These are phyloP conservation scores for Zoroaster sp. DNA, from an alignment of 53 echinoderm and acorn worm species.

Conservation along the genomic window DNA sequence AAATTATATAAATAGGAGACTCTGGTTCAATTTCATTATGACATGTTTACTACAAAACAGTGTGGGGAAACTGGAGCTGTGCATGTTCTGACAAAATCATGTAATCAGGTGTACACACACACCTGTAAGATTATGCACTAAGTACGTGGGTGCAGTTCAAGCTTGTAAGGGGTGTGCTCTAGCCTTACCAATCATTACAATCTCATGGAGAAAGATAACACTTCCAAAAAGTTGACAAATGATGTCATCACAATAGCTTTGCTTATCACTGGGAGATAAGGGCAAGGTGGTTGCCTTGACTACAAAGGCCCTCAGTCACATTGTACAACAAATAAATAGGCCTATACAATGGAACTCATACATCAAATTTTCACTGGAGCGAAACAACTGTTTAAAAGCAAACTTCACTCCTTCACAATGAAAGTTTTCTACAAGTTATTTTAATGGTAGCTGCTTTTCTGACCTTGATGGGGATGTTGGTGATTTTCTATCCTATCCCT, in stretches of 20 bases:
- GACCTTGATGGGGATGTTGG: no score
- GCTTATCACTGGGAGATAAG: neutral
- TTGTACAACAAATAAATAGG: neutral
- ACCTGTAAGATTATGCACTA: neutral
- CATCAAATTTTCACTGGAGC: no score
- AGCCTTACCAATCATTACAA: neutral
- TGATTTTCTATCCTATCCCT: no score
- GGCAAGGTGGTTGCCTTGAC: neutral
- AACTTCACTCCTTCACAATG: no score
- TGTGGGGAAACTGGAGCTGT: constrained; percentile 15
- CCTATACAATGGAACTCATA: no score
- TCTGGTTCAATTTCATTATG: constrained; percentile 16
- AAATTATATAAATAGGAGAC: constrained; percentile 45
- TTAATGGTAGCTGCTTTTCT: no score
- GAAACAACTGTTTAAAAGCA: no score
- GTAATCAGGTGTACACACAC: neutral
- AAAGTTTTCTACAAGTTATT: no score
- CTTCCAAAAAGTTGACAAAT: neutral
- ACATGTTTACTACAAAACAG: constrained; percentile 36
- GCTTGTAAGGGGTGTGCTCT: neutral
- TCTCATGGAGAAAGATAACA: neutral
- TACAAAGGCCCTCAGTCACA: neutral
- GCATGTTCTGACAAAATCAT: neutral
- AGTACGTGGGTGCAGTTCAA: neutral
- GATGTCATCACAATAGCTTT: neutral